Percentiles rank a stretch among this genome's conserved stretches.
These are phyloP conservation scores for Rotaria sp. DNA, from an alignment of 2,888 invertebrate species.

Conservation along the genomic window DNA sequence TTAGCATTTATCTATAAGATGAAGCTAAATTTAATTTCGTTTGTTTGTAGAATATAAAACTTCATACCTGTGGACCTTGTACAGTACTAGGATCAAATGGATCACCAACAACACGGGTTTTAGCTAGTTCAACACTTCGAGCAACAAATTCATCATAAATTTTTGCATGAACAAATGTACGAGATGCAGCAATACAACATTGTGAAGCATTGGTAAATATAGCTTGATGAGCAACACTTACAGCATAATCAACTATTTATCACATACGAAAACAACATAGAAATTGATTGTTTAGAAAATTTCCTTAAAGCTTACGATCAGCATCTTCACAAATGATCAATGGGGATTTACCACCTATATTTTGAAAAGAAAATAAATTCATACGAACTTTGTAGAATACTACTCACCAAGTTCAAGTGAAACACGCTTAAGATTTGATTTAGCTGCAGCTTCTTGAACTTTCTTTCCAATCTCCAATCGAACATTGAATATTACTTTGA, in stretches of 20 bases:
- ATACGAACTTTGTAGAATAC: too few species aligned
- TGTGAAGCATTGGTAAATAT: conserved; percentile 88
- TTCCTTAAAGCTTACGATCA: conserved; percentile 43
- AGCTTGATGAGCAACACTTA: conserved; percentile 73
- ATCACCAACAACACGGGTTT: conserved; percentile 59
- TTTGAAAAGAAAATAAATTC: too few species aligned
- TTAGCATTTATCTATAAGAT: conserved; percentile 42
- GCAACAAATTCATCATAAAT: conserved; percentile 85
- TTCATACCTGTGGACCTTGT: neutral
- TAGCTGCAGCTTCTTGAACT: conserved; percentile 72
- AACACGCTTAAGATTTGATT: conserved; percentile 71
- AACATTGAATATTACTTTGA: neutral
- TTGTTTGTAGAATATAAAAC: neutral
- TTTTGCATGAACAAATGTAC: conserved; percentile 78
- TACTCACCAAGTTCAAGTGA: conserved; percentile 65
- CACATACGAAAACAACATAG: neutral
- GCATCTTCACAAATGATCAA: conserved; percentile 75
- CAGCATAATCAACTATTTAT: conserved; percentile 64
- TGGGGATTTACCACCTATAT: conserved; percentile 74
- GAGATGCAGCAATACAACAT: conserved; percentile 70
- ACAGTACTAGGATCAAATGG: neutral
- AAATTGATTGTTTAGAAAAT: neutral
- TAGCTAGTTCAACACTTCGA: conserved; percentile 68
- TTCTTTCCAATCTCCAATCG: conserved; percentile 63
- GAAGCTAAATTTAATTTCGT: too few species aligned